Conservation (phyloP, 2,113 vertebrate genomes). For the Forbesichthys papilliferus region DNA sequence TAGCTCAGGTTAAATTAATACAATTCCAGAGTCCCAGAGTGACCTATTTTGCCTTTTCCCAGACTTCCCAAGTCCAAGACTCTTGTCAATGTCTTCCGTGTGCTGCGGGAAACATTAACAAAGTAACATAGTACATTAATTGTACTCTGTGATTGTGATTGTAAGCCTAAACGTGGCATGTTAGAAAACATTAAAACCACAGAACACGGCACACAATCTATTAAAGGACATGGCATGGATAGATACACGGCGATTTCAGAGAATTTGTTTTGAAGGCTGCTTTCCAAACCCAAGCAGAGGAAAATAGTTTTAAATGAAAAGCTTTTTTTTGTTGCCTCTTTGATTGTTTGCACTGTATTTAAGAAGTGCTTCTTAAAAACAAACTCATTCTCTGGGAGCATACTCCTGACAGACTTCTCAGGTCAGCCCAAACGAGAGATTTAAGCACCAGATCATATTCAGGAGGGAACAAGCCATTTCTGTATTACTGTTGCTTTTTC, state of each 20-base stretch:
- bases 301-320: slow-evolving; percentile 28
- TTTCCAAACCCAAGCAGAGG: slow-evolving; percentile 35
- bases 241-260: slow-evolving; percentile 24
- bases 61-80: slow-evolving; percentile 31
- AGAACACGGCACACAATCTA: slow-evolving; percentile 27
- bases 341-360: slow-evolving; percentile 57
- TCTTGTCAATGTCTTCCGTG: background rate
- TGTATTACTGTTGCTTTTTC: slow-evolving; percentile 19
- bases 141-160: slow-evolving; percentile 37
- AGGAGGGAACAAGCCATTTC: slow-evolving; percentile 40
- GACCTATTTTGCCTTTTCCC: slow-evolving; percentile 42
- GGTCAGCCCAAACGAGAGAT: slow-evolving; percentile 52
- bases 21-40: slow-evolving; percentile 30
- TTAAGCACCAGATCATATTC: slow-evolving; percentile 52
- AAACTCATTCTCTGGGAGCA: slow-evolving; percentile 57
- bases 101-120: slow-evolving; percentile 9
- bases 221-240: slow-evolving; percentile 7
- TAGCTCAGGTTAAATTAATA: slow-evolving; percentile 49
- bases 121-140: slow-evolving; percentile 11
- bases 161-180: slow-evolving; percentile 22
- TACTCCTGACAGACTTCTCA: slow-evolving; percentile 40
- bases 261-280: slow-evolving; percentile 34
- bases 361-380: slow-evolving; percentile 49
- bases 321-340: slow-evolving; percentile 39
- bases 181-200: slow-evolving; percentile 38